Evolutionary conservation across 2,113 vertebrate genomes (phyloP).

Genomic region (Pachyramphus minor): DNA sequence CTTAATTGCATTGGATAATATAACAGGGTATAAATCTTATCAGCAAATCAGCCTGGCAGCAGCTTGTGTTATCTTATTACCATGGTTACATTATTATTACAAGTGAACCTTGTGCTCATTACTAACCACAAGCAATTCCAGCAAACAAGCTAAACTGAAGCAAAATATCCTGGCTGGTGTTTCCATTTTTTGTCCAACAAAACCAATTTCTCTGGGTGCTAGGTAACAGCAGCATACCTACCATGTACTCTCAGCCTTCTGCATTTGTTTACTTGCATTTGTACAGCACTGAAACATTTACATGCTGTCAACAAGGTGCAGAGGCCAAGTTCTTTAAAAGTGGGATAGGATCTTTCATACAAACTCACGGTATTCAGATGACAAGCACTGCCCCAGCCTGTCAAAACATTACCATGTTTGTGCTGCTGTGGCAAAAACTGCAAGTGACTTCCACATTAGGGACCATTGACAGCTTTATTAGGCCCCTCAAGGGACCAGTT

Average conservation of each 20-base stretch:
- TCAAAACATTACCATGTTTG: neutral
- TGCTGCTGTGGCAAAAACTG: neutral
- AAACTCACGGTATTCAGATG: neutral
- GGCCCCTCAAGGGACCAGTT: neutral
- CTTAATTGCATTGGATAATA: constrained; percentile 46
- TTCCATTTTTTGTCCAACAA: constrained; percentile 9
- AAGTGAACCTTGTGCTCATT: constrained; percentile 36
- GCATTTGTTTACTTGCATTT: neutral
- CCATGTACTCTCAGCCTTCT: neutral
- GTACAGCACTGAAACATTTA: neutral
- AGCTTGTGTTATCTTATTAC: constrained; percentile 23
- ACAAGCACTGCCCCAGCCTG: neutral
- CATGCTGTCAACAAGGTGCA: neutral
- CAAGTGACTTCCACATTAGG: neutral
- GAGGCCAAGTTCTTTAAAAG: neutral
- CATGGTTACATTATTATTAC: constrained; percentile 62
- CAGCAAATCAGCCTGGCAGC: constrained; percentile 35
- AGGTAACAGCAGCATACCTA: neutral
- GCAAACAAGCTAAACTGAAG: constrained; percentile 25
- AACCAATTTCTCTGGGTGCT: neutral
- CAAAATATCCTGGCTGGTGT: constrained; percentile 1
- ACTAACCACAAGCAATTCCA: constrained; percentile 40
- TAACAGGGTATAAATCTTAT: constrained; percentile 26
- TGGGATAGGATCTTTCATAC: neutral
- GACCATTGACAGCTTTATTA: neutral